Conservation (phyloP, 2,888 invertebrate species). For the Chaetoderma sp. region DNA sequence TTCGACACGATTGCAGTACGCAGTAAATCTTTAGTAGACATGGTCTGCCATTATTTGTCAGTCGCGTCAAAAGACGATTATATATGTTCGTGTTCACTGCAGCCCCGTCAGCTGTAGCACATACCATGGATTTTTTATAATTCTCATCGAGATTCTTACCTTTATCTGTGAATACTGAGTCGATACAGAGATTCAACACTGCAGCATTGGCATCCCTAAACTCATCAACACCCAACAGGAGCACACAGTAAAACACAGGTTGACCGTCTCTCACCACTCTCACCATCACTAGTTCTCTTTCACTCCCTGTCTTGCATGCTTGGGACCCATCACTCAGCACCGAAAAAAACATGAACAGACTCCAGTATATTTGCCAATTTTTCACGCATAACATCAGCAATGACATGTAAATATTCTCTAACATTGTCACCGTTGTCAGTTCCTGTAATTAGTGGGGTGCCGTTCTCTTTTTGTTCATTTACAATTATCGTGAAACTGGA, state of each 20-base stretch:
- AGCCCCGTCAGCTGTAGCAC: background rate
- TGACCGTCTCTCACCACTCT: background rate
- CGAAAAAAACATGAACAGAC: background rate
- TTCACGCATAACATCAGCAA: background rate
- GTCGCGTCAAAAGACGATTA: background rate
- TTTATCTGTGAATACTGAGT: background rate
- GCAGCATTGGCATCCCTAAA: background rate
- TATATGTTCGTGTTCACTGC: background rate
- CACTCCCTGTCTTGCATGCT: background rate
- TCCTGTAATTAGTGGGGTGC: background rate
- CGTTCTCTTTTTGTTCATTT: background rate
- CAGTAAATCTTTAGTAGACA: background rate
- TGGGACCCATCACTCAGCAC: background rate
- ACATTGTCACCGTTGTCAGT: background rate
- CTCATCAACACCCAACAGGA: background rate
- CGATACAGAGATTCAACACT: background rate
- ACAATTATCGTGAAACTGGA: background rate
- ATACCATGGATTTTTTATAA: background rate
- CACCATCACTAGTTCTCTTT: background rate
- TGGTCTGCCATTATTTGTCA: background rate
- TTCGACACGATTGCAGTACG: background rate
- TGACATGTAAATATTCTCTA: background rate
- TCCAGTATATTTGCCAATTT: background rate
- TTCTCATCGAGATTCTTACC: background rate
- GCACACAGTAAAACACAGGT: background rate